Percentiles rank a stretch among this genome's conserved stretches.
Conservation (phyloP, 2,888 invertebrate genomes). For the Eilema caniola region DNA sequence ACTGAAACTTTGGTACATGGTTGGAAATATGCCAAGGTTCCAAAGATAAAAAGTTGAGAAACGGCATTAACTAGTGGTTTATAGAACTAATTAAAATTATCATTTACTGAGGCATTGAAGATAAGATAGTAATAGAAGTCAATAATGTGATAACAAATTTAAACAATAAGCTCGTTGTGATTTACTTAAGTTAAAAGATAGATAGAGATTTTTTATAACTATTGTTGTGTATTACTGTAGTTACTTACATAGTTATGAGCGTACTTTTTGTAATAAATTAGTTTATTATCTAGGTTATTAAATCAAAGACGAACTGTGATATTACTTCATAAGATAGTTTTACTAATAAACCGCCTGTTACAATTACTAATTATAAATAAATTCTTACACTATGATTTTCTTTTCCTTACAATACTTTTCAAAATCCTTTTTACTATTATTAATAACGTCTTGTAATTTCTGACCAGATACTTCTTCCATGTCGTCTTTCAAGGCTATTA, state of each 20-base stretch:
- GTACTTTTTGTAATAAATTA: neutral
- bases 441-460: conserved; percentile 81
- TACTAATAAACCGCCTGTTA: conserved; percentile 9
- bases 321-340: conserved; percentile 52
- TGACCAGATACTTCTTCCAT: conserved; percentile 84
- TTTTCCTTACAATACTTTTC: conserved; percentile 82
- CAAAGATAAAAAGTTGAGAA: neutral
- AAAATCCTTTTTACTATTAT: conserved; percentile 80
- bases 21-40: neutral
- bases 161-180: neutral
- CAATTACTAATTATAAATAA: conserved; percentile 35
- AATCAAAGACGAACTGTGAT: conserved; percentile 65
- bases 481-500: conserved; percentile 82
- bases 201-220: too few relatives aligned
- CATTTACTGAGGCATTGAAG: neutral
- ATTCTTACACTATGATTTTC: conserved; percentile 57
- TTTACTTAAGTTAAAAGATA: neutral
- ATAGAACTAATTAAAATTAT: neutral
- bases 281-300: conserved; percentile 16
- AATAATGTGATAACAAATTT: neutral
- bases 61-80: neutral
- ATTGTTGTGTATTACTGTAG: neutral
- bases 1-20: neutral
- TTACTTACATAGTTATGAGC: neutral
- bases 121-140: neutral